Conservation (phyloP, 2,113 vertebrate species). For the Stigmatopora argus region DNA sequence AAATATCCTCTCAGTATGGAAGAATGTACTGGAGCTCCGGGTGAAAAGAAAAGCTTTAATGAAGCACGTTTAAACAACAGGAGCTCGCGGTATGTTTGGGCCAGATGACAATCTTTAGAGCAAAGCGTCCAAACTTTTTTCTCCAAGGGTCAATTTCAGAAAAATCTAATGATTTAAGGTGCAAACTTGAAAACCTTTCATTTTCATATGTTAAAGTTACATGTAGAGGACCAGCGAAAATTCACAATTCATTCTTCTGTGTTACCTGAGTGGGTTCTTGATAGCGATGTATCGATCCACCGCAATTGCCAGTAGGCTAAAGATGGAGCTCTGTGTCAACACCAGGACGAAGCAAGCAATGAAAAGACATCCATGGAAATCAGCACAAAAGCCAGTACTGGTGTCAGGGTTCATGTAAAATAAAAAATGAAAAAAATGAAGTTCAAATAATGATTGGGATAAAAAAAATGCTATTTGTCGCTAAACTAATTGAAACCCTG, state of each 20-base stretch:
- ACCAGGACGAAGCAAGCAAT: constrained; percentile 94
- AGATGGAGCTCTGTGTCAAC: constrained; percentile 96
- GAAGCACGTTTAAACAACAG: neutral
- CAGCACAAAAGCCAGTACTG: constrained; percentile 88
- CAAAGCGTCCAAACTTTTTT: neutral
- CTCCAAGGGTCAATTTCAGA: neutral
- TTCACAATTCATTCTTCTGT: neutral
- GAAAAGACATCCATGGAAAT: constrained; percentile 92
- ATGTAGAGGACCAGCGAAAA: neutral
- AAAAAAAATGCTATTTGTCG: too few species aligned
- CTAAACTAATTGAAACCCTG: too few species aligned
- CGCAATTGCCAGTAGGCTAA: constrained; percentile 93
- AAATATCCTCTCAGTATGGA: constrained; percentile 16
- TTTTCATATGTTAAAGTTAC: too few species aligned
- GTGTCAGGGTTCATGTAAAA: constrained; percentile 25
- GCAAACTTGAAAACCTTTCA: too few species aligned
- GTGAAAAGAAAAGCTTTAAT: neutral
- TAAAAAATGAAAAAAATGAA: neutral
- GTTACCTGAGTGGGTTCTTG: constrained; percentile 91
- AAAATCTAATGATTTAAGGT: too few species aligned
- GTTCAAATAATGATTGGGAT: too few species aligned
- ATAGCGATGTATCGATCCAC: constrained; percentile 93
- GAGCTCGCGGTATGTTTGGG: neutral
- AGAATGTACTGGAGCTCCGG: constrained; percentile 10
- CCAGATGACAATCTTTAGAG: neutral